Evolutionary conservation across 2,888 invertebrate species (phyloP).

Genomic region (Drosophila conformis): DNA sequence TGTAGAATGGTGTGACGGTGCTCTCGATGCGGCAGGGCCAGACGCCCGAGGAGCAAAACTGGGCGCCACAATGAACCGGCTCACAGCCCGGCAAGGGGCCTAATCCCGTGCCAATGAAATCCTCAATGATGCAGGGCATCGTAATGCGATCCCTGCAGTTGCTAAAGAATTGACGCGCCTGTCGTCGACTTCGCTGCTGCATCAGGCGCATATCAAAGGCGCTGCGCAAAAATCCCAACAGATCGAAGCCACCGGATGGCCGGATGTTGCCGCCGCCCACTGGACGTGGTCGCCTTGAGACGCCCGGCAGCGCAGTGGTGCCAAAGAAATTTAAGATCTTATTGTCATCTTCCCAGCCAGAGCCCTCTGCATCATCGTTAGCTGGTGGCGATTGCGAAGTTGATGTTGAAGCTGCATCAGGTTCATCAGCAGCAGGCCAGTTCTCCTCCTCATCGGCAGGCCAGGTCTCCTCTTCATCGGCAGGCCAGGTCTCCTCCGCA

Average conservation of each 20-base stretch:
- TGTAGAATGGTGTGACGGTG: slow-evolving; percentile 91
- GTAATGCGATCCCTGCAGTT: slow-evolving; percentile 90
- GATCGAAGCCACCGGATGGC: slow-evolving; percentile 78
- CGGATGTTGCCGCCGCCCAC: slow-evolving; percentile 66
- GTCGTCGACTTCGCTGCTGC: slow-evolving; percentile 46
- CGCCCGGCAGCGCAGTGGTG: slow-evolving; percentile 52
- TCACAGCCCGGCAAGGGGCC: slow-evolving; percentile 87
- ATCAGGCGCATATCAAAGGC: slow-evolving; percentile 75
- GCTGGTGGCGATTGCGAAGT: slow-evolving; percentile 37
- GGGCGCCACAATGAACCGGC: slow-evolving; percentile 91
- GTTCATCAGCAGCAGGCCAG: slow-evolving; percentile 31
- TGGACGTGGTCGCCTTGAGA: slow-evolving; percentile 76
- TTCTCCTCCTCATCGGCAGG: slow-evolving; percentile 20
- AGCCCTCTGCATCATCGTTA: slow-evolving; percentile 86
- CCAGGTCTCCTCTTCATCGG: slow-evolving; percentile 12
- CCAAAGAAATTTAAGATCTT: slow-evolving; percentile 57
- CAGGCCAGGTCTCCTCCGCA: neutral
- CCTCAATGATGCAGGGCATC: slow-evolving; percentile 93
- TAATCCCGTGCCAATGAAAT: slow-evolving; percentile 89
- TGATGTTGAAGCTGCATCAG: slow-evolving; percentile 34
- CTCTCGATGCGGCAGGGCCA: slow-evolving; percentile 88
- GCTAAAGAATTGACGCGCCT: slow-evolving; percentile 77
- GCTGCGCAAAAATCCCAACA: slow-evolving; percentile 82
- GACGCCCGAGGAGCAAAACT: slow-evolving; percentile 87
- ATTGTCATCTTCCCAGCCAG: slow-evolving; percentile 85